Percentiles rank a stretch among this genome's conserved stretches.
phyloP scores from a whole-genome alignment of 2,888 invertebrate genomes.

The Galerucella calmariensis region DNA sequence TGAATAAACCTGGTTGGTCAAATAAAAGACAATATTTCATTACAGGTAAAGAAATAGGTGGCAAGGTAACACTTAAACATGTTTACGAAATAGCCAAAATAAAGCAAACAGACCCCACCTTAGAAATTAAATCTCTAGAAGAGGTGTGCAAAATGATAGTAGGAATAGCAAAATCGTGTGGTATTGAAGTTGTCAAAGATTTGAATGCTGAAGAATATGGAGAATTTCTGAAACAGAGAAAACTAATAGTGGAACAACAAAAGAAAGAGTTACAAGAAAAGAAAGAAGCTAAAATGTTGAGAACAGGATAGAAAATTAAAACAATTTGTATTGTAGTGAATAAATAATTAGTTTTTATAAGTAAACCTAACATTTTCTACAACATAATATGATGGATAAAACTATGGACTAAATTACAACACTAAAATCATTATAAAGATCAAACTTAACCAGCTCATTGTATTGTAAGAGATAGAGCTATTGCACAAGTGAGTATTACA shows the following conservation, averaged over 20 bases:
- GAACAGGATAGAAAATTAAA: slow-evolving; percentile 71
- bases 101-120: slow-evolving; percentile 87
- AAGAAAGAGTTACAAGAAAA: slow-evolving; percentile 82
- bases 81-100: slow-evolving; percentile 97
- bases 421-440: neutral
- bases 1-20: neutral
- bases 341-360: neutral
- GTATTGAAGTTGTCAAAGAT: slow-evolving; percentile 84
- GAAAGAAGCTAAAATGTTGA: slow-evolving; percentile 90
- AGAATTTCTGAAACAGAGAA: slow-evolving; percentile 82
- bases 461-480: neutral
- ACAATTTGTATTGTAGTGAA: slow-evolving; percentile 1
- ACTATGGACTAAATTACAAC: neutral
- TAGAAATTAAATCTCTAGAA: slow-evolving; percentile 72
- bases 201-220: slow-evolving; percentile 84
- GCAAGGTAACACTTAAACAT: slow-evolving; percentile 93
- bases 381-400: no score
- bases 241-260: slow-evolving; percentile 76
- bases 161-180: slow-evolving; percentile 81
- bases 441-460: neutral
- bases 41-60: slow-evolving; percentile 80
- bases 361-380: neutral
- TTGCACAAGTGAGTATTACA: slow-evolving; percentile 29
- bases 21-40: no score
- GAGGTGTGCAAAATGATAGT: slow-evolving; percentile 85